Evolutionary conservation across 2,888 invertebrate genomes (phyloP), one percentile per base, ranked within the genome.

Genomic region (Graphium colonna): DNA sequence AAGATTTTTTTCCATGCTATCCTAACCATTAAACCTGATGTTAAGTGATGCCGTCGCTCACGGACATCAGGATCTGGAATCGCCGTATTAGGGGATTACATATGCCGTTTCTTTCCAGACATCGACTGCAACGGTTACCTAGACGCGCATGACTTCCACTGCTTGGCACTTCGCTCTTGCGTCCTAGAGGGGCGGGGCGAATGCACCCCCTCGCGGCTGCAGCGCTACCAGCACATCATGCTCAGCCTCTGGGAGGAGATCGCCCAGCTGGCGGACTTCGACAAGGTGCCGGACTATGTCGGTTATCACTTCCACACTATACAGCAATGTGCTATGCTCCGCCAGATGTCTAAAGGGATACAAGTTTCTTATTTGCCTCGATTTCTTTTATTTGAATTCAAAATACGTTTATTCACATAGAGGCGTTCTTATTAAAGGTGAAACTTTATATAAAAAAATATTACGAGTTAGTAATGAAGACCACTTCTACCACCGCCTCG

Each of bases 181-280:
- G 92, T 96, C 44, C 92, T 96, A 52, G 96, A 96, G 71, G 95
- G 95, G 62, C 95, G 95, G 69, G 96, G 96, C 17, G 94, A 95
- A 71, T 95, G 95, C 82, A 94, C 93, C 72, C 79, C 92, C 51
- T 90, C 91, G 2, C 91, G 93, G 16, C 91, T 95, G 55, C 93
- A 94, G 70, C 95, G 95, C 77, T 95, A 95, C 83, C 93, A 95
- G 77, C 95, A 95, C 77, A 92, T 96, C 61, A 96, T 96, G 96
- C 84, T 92, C 51, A 94, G 95, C 65, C 90, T 96, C 16, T 96
- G 96, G 96, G 95, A 95, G 69, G 96, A 96, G 89, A 95, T 96
- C 63, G 93, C 96, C 0, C 94, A 95, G 69, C 87, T 96, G 61
- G 96, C 96, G 31, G 96, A 96, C 88, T 95, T 95, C 81, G 95